These are phyloP conservation scores for Cotesia typhae DNA, from an alignment of 1,140 invertebrate genomes.

Conservation along the genomic window DNA sequence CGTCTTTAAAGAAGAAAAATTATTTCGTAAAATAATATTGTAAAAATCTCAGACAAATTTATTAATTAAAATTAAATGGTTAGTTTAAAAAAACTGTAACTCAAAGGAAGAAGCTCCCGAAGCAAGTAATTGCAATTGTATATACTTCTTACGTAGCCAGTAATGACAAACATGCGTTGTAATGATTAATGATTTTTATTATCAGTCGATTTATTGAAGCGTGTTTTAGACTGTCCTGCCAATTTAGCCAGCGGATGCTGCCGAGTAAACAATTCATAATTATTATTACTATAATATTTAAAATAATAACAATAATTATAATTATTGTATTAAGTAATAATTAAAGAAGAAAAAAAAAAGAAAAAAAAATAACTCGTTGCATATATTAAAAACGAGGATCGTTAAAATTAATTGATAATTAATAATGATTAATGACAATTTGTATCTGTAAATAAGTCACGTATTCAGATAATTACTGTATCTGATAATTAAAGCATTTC, in stretches of 20 bases:
- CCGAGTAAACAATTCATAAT: conserved; percentile 10
- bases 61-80: too few species aligned
- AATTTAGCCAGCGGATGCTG: conserved; percentile 34
- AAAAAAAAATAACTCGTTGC: background rate
- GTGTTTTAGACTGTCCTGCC: conserved; percentile 31
- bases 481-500: too few species aligned
- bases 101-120: too few species aligned
- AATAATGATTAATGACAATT: too few species aligned
- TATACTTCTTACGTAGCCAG: conserved; percentile 22
- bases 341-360: conserved; percentile 8
- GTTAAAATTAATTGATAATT: background rate
- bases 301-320: background rate
- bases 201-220: background rate
- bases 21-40: too few species aligned
- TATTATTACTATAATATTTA: conserved; percentile 15
- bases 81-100: background rate
- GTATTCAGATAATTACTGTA: too few species aligned
- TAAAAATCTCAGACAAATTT: too few species aligned
- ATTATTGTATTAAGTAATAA: background rate
- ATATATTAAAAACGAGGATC: too few species aligned
- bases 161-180: background rate
- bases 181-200: background rate
- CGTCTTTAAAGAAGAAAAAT: too few species aligned
- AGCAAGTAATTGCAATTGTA: background rate
- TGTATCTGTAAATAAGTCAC: too few species aligned